Conservation (phyloP, 2,113 vertebrate genomes). For the Amphiprion ocellaris region DNA sequence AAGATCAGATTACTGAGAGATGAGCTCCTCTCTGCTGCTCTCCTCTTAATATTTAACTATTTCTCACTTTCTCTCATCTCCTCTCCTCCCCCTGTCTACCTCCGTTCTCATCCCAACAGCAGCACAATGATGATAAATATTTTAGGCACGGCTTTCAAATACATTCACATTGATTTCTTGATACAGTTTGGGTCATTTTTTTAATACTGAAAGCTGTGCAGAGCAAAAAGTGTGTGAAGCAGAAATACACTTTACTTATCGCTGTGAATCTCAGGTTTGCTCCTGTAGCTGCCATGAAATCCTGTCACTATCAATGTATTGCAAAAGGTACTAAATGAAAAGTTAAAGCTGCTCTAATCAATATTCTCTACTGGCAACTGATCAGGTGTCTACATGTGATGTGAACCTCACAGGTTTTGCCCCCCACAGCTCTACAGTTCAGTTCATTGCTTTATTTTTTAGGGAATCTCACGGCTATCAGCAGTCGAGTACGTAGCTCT, state of each 20-base stretch:
- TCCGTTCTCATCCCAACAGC: neutral
- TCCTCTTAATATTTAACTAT: slow-evolving; percentile 1
- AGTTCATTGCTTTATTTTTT: no score
- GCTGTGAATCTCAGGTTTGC: neutral
- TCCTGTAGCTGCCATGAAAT: neutral
- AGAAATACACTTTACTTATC: neutral
- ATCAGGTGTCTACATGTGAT: no score
- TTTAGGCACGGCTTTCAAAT: slow-evolving; percentile 50
- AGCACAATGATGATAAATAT: slow-evolving; percentile 59
- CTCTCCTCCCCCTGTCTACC: neutral
- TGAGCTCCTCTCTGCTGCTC: slow-evolving; percentile 12
- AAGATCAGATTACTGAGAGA: slow-evolving; percentile 38
- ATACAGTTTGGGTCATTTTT: slow-evolving; percentile 38
- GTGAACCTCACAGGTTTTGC: no score
- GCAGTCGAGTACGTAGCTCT: no score
- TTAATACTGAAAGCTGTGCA: slow-evolving; percentile 15
- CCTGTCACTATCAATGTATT: neutral
- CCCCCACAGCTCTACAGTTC: no score
- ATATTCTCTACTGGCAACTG: no score
- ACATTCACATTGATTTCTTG: slow-evolving; percentile 41
- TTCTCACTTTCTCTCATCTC: slow-evolving; percentile 30
- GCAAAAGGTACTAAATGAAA: neutral
- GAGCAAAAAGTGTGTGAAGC: neutral
- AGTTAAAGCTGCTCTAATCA: no score
- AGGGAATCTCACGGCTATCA: no score